Evolutionary conservation across 2,888 invertebrate species (phyloP).

Genomic region (Lissocephala sabroskyi): DNA sequence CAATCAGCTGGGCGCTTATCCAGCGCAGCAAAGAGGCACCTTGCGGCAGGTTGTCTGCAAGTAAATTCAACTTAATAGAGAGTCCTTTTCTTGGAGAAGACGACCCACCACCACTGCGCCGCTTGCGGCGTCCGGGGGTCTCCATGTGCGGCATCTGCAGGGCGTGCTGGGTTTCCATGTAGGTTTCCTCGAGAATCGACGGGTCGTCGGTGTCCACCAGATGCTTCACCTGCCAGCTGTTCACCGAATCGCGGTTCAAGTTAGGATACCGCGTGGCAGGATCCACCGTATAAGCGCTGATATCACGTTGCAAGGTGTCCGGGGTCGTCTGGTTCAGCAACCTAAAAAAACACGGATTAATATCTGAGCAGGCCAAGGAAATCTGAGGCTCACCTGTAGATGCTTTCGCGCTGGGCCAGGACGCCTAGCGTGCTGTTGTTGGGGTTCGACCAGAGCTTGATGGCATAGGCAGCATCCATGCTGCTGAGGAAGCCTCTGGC

Average conservation of each 20-base stretch:
- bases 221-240: slow-evolving; percentile 82
- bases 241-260: slow-evolving; percentile 82
- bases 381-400: slow-evolving; percentile 79
- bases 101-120: slow-evolving; percentile 68
- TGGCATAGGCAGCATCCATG: slow-evolving; percentile 96
- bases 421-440: slow-evolving; percentile 79
- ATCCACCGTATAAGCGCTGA: slow-evolving; percentile 88
- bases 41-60: slow-evolving; percentile 66
- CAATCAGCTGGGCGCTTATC: slow-evolving; percentile 70
- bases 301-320: slow-evolving; percentile 93
- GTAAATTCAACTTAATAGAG: neutral
- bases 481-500: slow-evolving; percentile 97
- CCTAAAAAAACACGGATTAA: too few relatives aligned
- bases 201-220: slow-evolving; percentile 83
- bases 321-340: slow-evolving; percentile 94
- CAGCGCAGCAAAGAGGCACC: slow-evolving; percentile 69
- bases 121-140: slow-evolving; percentile 72
- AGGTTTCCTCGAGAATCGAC: slow-evolving; percentile 74
- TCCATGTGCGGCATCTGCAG: slow-evolving; percentile 79
- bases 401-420: slow-evolving; percentile 94
- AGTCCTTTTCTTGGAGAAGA: neutral
- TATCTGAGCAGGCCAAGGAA: neutral
- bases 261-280: slow-evolving; percentile 90
- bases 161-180: slow-evolving; percentile 73
- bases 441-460: slow-evolving; percentile 87